Evolutionary conservation across 2,888 invertebrate genomes (phyloP), one percentile per base, ranked within the genome.

Genomic region (Heliothis peltigera): DNA sequence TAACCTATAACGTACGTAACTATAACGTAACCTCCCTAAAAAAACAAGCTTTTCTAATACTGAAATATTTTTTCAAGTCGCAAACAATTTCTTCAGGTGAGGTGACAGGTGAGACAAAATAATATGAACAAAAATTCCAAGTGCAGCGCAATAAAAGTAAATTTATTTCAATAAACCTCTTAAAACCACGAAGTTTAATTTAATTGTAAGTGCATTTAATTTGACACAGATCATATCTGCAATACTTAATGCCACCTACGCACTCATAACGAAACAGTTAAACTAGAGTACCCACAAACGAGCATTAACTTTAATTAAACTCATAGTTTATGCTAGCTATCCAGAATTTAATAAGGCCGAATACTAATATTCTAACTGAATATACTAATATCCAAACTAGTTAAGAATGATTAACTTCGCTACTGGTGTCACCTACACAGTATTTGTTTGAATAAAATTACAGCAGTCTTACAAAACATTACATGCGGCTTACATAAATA

Each of bases 401-500:
- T 61, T 18, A 21, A 18, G 8, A 56, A 42, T 77, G 32, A 77
- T 77, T 74, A 73, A 60, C 39, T 60, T 49, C 10, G 5, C 42
- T 7, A 21, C 19, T 19, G 18, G 44, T 39, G 10, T 54, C 59
- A 69, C 79, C 79, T 74, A 76, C 79, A 68, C 73, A 44, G 19
- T 35, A 48, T 49, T 73, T 21, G 58, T 58, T 28, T 51, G 70
- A 74, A 65, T 68, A 60, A 63, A 57, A 58, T 65, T 61, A 78
- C 55, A 63, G 59, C 17, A 43, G 60, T 35, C 66, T 62, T 55
- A 76, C 75, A 78, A 75, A 78, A 69, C 52, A 63, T 69, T 69
- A 74, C 75, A 74, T 52, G 21, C 60, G 44, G 49, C 49, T 68
- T 62, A 60, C 59, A 58, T 54, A 48, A 42, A 48, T 10, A 32